Evolutionary conservation across 2,797 vertebrate genomes (phyloP), one percentile per base, ranked within the genome.

Genomic region (Leptoclinus maculatus): DNA sequence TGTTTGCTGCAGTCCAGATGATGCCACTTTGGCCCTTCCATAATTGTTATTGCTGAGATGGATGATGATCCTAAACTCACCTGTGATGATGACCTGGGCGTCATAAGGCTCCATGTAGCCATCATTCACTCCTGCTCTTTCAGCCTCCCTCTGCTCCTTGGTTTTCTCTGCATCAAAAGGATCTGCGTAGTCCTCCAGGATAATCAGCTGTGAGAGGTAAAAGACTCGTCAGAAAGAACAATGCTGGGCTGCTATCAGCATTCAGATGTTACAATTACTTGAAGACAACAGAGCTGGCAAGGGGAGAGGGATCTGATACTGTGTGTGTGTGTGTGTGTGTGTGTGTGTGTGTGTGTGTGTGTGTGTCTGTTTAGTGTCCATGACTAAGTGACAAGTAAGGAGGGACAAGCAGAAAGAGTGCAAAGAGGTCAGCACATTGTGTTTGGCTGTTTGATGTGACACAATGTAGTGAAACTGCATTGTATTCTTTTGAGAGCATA

Each of bases 71-170:
- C 13, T 17, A 36, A 43, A 16, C 79, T 6, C 76, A 98, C 98
- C 98, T 92, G 98, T 99, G 81, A 99, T 99, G 93, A 99, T 98
- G 74, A 98, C 97, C 90, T 99, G 97, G 0, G 97, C 97, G 0
- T 99, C 98, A 0, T 99, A 99, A 0, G 98, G 98, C 66, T 99
- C 98, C 98, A 99, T 99, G 91, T 99, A 99, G 0, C 98, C 97
- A 0, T 99, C 98, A 0, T 99, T 99, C 83, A 97, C 95, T 1
- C 97, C 97, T 0, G 95, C 95, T 81, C 97, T 89, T 92, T 99
- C 98, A 0, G 96, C 96, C 0, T 98, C 97, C 63, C 97, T 95
- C 83, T 98, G 98, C 49, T 96, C 97, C 81, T 95, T 98, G 1
- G 97, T 98, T 83, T 95, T 94, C 73, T 97, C 97, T 16, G 98